A percentile compares a stretch with the other conserved stretches of the same genome.
phyloP scores from a whole-genome alignment of 2,797 vertebrate species.

The Aulostomus chinensis region DNA sequence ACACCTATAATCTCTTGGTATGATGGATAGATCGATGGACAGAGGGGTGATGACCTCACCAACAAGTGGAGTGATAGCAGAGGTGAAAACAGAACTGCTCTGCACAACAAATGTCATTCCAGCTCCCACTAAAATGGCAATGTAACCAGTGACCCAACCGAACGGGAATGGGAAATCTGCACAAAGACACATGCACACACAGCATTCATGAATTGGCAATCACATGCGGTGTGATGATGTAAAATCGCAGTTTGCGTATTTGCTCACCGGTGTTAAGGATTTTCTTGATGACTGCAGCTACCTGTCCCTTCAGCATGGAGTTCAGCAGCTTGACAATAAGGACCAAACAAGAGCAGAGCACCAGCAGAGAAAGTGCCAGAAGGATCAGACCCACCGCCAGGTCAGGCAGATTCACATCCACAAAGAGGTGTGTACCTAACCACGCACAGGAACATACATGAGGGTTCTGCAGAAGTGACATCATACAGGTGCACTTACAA shows the following conservation, averaged over 20 bases:
- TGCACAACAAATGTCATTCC: conserved; percentile 96
- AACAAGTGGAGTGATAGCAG: conserved; percentile 94
- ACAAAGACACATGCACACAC: conserved; percentile 21
- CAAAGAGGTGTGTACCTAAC: conserved; percentile 88
- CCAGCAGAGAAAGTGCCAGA: conserved; percentile 85
- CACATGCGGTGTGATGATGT: neutral
- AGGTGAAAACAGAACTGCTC: conserved; percentile 97
- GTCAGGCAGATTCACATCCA: conserved; percentile 79
- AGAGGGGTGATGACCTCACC: conserved; percentile 80
- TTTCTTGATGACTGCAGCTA: conserved; percentile 90
- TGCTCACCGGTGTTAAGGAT: conserved; percentile 89
- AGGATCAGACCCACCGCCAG: conserved; percentile 88
- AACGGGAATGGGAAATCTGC: conserved; percentile 96
- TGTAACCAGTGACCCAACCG: conserved; percentile 91
- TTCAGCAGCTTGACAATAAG: conserved; percentile 92
- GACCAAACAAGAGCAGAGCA: conserved; percentile 89
- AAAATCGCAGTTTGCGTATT: neutral
- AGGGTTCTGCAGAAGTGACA: neutral
- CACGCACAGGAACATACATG: neutral
- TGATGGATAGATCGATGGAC: neutral
- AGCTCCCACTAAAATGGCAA: conserved; percentile 92
- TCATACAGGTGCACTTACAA: neutral
- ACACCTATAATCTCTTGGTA: no score
- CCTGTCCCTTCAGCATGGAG: conserved; percentile 93
- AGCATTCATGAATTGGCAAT: neutral